These are phyloP conservation scores for Andrena bucephala DNA, from an alignment of 2,888 invertebrate species.

Conservation along the genomic window DNA sequence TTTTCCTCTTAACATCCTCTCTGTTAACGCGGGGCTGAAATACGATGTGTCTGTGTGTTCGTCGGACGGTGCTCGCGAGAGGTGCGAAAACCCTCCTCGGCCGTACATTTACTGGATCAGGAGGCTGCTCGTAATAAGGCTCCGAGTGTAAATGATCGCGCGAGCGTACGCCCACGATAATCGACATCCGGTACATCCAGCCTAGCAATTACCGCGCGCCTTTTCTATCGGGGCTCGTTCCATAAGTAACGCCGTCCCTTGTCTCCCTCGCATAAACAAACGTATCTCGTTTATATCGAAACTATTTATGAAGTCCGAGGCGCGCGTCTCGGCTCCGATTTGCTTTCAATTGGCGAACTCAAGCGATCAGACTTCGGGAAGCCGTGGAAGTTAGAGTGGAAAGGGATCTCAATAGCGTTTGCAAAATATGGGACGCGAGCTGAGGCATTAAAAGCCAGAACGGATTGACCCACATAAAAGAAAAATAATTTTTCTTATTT, in stretches of 20 bases:
- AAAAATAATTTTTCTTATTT: no score
- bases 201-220: conserved; percentile 37
- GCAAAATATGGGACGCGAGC: background rate
- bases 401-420: background rate
- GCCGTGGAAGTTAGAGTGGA: background rate
- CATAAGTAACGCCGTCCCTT: conserved; percentile 9
- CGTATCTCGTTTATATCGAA: conserved; percentile 16
- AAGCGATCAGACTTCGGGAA: background rate
- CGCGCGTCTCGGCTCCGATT: background rate
- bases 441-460: no score
- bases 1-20: conserved; percentile 19
- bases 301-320: background rate
- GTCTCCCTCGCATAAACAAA: conserved; percentile 7
- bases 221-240: conserved; percentile 32
- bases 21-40: conserved; percentile 29
- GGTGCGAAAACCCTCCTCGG: conserved; percentile 40
- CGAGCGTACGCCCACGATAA: conserved; percentile 38
- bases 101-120: conserved; percentile 34
- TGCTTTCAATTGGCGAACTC: background rate
- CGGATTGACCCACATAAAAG: no score
- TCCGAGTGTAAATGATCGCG: conserved; percentile 35
- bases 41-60: conserved; percentile 21
- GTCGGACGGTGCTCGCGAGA: conserved; percentile 15
- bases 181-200: conserved; percentile 60
- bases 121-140: conserved; percentile 38